Conservation (phyloP, 2,888 invertebrate genomes). For the Macropis europaea region DNA sequence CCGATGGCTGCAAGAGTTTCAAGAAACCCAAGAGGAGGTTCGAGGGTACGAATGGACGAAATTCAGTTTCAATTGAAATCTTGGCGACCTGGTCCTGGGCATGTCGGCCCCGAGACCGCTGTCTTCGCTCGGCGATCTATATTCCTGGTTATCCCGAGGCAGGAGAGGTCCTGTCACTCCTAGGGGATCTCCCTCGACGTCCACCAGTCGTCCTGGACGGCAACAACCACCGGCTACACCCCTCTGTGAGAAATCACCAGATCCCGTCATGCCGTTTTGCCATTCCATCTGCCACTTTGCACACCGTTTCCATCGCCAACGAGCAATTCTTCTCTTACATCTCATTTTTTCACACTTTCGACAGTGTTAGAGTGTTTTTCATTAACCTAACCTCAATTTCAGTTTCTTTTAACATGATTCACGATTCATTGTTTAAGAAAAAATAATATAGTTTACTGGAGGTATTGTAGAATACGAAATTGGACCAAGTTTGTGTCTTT, state of each 20-base stretch:
- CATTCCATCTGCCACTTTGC: slow-evolving; percentile 35
- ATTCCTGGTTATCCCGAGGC: slow-evolving; percentile 84
- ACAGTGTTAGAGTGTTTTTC: neutral
- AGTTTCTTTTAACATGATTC: neutral
- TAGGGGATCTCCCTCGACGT: slow-evolving; percentile 78
- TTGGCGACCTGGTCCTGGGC: slow-evolving; percentile 79
- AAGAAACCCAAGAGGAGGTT: neutral
- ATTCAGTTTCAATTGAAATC: slow-evolving; percentile 15
- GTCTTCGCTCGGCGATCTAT: slow-evolving; percentile 95
- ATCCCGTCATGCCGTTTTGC: slow-evolving; percentile 67
- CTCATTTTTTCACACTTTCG: too few relatives aligned
- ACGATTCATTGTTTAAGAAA: too few relatives aligned
- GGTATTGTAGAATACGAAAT: too few relatives aligned
- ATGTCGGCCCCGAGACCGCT: slow-evolving; percentile 95
- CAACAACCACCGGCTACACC: slow-evolving; percentile 72
- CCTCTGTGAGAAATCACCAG: slow-evolving; percentile 77
- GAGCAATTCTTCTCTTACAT: slow-evolving; percentile 10
- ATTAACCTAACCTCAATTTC: too few relatives aligned
- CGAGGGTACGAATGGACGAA: slow-evolving; percentile 2
- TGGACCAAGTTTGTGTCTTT: too few relatives aligned
- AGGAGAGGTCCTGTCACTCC: slow-evolving; percentile 77
- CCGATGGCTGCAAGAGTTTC: neutral
- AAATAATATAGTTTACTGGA: too few relatives aligned
- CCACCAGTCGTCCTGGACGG: slow-evolving; percentile 77
- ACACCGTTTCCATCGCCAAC: slow-evolving; percentile 51